A percentile compares a stretch with the other conserved stretches of the same genome.
These are phyloP conservation scores for Thaleichthys pacificus DNA, from an alignment of 2,797 vertebrate species.

Conservation along the genomic window DNA sequence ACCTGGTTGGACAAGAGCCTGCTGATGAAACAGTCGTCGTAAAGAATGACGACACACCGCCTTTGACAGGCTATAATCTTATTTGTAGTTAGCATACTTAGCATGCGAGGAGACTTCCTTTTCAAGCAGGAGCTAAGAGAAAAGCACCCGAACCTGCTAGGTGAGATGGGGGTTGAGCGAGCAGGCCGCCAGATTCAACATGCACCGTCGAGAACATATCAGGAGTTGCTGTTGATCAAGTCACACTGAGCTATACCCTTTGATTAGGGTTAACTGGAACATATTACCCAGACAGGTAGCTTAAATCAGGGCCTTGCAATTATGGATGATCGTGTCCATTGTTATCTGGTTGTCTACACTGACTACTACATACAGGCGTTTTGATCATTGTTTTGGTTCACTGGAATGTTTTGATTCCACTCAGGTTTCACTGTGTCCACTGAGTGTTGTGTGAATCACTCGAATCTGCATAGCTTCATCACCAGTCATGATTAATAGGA, in stretches of 20 bases:
- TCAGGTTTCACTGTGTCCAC: background rate
- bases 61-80: background rate
- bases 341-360: too few species aligned
- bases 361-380: too few species aligned
- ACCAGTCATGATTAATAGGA: background rate
- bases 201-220: background rate
- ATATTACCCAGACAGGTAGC: background rate
- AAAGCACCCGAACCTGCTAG: constrained; percentile 6
- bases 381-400: background rate
- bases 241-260: background rate
- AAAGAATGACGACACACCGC: background rate
- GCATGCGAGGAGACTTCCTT: background rate
- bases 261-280: background rate
- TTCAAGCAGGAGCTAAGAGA: background rate
- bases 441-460: background rate
- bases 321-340: too few species aligned
- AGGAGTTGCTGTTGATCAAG: background rate
- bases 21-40: background rate
- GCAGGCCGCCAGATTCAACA: background rate
- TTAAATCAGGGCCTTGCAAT: too few species aligned
- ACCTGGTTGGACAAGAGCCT: background rate
- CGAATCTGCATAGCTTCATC: constrained; percentile 22
- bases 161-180: background rate
- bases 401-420: background rate
- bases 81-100: background rate